Evolutionary conservation across 2,797 vertebrate species (phyloP), one percentile per base, ranked within the genome.

Genomic region (Sebastiscus tertius): DNA sequence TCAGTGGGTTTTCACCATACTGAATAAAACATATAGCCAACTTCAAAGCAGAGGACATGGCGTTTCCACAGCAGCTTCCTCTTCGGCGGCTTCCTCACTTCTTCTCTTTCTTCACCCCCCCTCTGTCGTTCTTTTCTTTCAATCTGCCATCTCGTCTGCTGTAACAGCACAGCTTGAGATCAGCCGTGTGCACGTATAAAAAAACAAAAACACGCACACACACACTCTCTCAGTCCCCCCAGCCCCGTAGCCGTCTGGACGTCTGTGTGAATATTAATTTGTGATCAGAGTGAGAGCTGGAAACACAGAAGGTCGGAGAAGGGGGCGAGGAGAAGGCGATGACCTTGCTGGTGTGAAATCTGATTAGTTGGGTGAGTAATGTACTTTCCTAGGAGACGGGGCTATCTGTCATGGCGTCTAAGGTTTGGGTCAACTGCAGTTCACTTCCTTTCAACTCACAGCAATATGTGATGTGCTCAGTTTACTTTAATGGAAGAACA

Each of bases 341-440:
- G 78, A 90, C 82, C 86, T 87, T 85, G 77, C 54, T 72, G 77
- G 72, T 83, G 79, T 80, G 75, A 89, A 87, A 89, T 62, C 63
- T 76, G 84, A 86, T 92, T 86, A 88, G 76, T 62, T 6, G 12
- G 36, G 16, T 73, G 76, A 74, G 70, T 75, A 75, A 86, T 87
- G 75, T 52, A 36, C 62, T 77, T 65, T 78, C 73, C 72, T 8
- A 5, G 11, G 72, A 69, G 72, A 74, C 33, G 1, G 18, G 18
- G 39, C 77, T 4, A 55, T 74, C 75, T 65, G 79, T 74, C 79
- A 71, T 31, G 4, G 9, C 16, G 8, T 76, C 56, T 5, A 29
- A 49, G 8, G 77, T 64, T 34, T 42, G 31, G 79, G 77, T 89
- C 80, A 86, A 2, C 34, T 39, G 24, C 31, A 42, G 74, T 82